These are phyloP conservation scores for Piscicola geometra DNA, from an alignment of 2,888 invertebrate species.

Conservation along the genomic window DNA sequence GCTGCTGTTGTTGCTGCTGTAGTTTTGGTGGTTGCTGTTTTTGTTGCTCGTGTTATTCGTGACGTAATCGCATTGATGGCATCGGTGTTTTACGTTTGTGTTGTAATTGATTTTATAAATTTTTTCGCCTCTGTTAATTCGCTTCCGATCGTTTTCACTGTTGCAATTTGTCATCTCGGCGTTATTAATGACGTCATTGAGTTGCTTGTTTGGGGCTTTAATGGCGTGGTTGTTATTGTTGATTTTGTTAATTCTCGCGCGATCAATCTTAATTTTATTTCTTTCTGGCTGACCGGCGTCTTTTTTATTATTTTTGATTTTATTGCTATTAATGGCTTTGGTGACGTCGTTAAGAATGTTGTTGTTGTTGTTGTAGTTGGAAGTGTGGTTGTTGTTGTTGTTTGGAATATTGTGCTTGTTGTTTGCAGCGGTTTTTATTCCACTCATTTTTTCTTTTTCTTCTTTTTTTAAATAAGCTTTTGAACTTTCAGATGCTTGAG, in stretches of 20 bases:
- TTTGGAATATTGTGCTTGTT: not conserved
- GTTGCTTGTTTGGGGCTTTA: not conserved
- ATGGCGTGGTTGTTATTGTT: not conserved
- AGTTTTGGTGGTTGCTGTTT: slow-evolving; percentile 12
- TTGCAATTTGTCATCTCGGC: too few relatives aligned
- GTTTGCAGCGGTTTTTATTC: not conserved
- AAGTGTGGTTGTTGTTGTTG: not conserved
- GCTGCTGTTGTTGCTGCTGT: slow-evolving; percentile 60
- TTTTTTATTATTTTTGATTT: not conserved
- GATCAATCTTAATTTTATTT: not conserved
- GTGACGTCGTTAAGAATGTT: slow-evolving; percentile 5
- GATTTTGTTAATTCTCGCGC: not conserved
- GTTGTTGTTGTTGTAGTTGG: not conserved
- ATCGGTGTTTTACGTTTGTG: not conserved
- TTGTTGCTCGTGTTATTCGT: slow-evolving; percentile 16
- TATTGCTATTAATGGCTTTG: not conserved
- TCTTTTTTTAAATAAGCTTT: too few relatives aligned
- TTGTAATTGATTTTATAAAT: not conserved
- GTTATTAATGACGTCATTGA: not conserved
- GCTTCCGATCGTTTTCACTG: not conserved
- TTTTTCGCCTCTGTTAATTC: not conserved
- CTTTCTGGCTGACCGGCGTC: not conserved
- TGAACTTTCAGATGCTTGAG: too few relatives aligned
- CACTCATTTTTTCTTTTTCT: not conserved
- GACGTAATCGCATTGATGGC: too few relatives aligned